A percentile compares a stretch with the other conserved stretches of the same genome.
phyloP scores from a whole-genome alignment of 2,888 invertebrate species.

The Arrhopalites spinosus region DNA sequence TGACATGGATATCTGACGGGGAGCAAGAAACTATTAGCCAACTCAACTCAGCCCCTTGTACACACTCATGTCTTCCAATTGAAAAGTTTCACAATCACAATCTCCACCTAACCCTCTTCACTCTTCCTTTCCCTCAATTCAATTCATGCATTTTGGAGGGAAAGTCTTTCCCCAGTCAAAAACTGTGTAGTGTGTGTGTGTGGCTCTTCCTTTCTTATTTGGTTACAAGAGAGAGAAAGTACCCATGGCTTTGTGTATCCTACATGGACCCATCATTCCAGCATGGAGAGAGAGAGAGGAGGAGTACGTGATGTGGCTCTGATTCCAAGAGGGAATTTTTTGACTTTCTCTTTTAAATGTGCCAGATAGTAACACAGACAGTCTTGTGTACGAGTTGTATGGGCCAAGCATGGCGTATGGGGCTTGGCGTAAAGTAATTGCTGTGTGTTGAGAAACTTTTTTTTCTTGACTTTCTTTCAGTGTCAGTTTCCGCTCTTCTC shows the following conservation, averaged over 20 bases:
- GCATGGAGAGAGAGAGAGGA: neutral
- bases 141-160: too few relatives aligned
- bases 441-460: constrained; percentile 13
- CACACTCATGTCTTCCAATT: neutral
- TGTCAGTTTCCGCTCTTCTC: constrained; percentile 11
- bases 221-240: neutral
- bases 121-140: too few relatives aligned
- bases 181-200: too few relatives aligned
- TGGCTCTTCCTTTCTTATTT: too few relatives aligned
- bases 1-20: constrained; percentile 6
- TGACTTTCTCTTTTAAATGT: too few relatives aligned
- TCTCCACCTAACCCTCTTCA: too few relatives aligned
- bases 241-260: neutral
- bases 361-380: too few relatives aligned
- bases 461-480: constrained; percentile 28
- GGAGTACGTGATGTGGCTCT: neutral
- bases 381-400: too few relatives aligned
- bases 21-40: neutral
- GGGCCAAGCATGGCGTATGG: neutral
- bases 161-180: too few relatives aligned
- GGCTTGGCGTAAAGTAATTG: constrained; percentile 26
- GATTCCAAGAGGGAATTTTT: neutral
- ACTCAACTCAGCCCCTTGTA: too few relatives aligned
- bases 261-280: neutral
- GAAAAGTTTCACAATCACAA: neutral